Evolutionary conservation across 2,888 invertebrate species (phyloP).

Genomic region (Corbicula japonica): DNA sequence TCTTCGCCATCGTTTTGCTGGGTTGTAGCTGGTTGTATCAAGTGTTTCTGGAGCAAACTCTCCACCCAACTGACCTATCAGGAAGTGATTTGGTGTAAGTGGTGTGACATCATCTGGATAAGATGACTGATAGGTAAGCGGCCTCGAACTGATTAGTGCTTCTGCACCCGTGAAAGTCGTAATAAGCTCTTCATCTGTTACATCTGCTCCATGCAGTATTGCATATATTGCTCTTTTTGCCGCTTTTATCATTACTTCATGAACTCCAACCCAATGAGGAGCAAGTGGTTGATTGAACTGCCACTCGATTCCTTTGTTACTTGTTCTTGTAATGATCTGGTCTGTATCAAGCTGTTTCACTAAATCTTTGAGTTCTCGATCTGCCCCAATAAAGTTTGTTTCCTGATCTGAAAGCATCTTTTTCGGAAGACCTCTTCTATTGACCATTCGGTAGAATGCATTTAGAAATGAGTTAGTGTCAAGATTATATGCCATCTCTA

Average conservation of each 20-base stretch:
- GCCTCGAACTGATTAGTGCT: slow-evolving; percentile 23
- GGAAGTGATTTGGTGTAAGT: slow-evolving; percentile 37
- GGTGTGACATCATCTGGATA: slow-evolving; percentile 9
- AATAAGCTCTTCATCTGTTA: slow-evolving; percentile 40
- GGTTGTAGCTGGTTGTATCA: slow-evolving; percentile 13
- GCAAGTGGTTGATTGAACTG: slow-evolving; percentile 58
- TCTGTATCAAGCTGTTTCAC: slow-evolving; percentile 23
- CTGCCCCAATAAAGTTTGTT: slow-evolving; percentile 46
- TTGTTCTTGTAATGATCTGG: slow-evolving; percentile 20
- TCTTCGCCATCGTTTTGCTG: slow-evolving; percentile 44
- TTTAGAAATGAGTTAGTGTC: slow-evolving; percentile 53
- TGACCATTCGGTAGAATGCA: slow-evolving; percentile 42
- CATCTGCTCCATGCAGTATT: slow-evolving; percentile 10
- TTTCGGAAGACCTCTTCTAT: slow-evolving; percentile 44
- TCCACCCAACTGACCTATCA: slow-evolving; percentile 54
- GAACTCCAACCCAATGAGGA: slow-evolving; percentile 60
- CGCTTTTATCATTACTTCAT: slow-evolving; percentile 52
- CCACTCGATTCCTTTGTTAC: slow-evolving; percentile 44
- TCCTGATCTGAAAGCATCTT: slow-evolving; percentile 54
- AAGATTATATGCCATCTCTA: slow-evolving; percentile 42
- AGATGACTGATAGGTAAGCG: slow-evolving; percentile 36
- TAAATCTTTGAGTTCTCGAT: slow-evolving; percentile 36
- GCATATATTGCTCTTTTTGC: slow-evolving; percentile 53
- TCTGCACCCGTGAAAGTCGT: slow-evolving; percentile 49
- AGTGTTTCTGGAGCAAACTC: slow-evolving; percentile 53